Percentiles rank a stretch among this genome's conserved stretches.
phyloP scores from a whole-genome alignment of 2,113 vertebrate genomes.

The Prietella phreatophila region DNA sequence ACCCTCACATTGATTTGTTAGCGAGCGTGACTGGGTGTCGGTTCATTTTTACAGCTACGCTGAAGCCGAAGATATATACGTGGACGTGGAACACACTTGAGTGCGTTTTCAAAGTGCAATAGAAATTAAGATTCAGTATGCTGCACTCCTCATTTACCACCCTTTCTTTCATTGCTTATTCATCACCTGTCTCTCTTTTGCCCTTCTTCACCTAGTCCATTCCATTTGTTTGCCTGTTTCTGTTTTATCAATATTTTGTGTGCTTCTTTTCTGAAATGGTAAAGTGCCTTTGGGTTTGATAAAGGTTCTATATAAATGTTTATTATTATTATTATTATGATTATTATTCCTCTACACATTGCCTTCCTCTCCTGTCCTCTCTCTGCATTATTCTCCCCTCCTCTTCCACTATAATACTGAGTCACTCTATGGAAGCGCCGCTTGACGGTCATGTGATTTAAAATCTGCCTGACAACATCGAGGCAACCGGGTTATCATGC shows the following conservation, averaged over 20 bases:
- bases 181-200: neutral
- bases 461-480: slow-evolving; percentile 79
- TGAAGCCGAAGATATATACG: neutral
- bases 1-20: slow-evolving; percentile 9
- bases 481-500: slow-evolving; percentile 56
- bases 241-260: neutral
- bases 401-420: slow-evolving; percentile 66
- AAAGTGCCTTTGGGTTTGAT: neutral
- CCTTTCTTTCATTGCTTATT: neutral
- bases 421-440: slow-evolving; percentile 72
- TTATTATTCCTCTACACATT: neutral
- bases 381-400: neutral
- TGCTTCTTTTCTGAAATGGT: neutral
- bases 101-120: neutral
- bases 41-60: neutral
- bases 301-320: neutral
- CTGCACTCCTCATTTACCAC: neutral
- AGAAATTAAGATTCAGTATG: neutral
- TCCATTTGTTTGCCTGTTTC: neutral
- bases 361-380: slow-evolving; percentile 5
- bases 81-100: neutral
- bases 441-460: slow-evolving; percentile 71
- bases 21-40: neutral
- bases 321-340: neutral
- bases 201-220: neutral